These are phyloP conservation scores for Cloeon dipterum DNA, from an alignment of 2,888 invertebrate genomes.

Conservation along the genomic window DNA sequence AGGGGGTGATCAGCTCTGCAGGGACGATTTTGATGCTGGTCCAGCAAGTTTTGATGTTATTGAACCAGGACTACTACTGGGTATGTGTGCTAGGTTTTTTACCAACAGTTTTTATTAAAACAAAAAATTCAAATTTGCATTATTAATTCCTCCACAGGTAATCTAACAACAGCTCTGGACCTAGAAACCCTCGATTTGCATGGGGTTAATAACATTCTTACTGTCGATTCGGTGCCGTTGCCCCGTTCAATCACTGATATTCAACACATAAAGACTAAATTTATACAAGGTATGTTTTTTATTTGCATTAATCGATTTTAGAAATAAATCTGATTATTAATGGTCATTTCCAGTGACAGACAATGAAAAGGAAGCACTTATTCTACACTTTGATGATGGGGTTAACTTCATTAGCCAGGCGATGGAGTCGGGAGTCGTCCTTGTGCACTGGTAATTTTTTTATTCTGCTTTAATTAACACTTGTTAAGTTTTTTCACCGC, in stretches of 20 bases:
- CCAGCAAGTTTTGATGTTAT: conserved; percentile 31
- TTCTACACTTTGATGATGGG: conserved; percentile 54
- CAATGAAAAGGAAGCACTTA: conserved; percentile 61
- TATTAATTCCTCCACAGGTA: conserved; percentile 27
- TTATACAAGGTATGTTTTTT: conserved; percentile 38
- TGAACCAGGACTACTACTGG: conserved; percentile 29
- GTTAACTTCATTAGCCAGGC: conserved; percentile 52
- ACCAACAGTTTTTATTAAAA: background rate
- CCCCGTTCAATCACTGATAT: conserved; percentile 47
- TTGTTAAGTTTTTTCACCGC: conserved; percentile 3
- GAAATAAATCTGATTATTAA: background rate
- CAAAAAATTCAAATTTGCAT: background rate
- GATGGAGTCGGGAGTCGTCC: conserved; percentile 37
- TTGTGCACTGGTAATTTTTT: conserved; percentile 59
- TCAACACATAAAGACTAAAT: conserved; percentile 42
- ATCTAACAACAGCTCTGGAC: conserved; percentile 57
- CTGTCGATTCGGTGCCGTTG: conserved; percentile 63
- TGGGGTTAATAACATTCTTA: conserved; percentile 53
- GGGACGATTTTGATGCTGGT: conserved; percentile 27
- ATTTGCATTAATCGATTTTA: background rate
- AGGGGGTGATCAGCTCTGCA: conserved; percentile 11
- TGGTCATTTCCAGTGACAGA: conserved; percentile 40
- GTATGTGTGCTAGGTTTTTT: conserved; percentile 11
- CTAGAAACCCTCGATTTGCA: conserved; percentile 36
- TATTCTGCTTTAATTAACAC: conserved; percentile 1